Conservation (phyloP, 2,797 vertebrate genomes). For the Enteromius anoplus region DNA sequence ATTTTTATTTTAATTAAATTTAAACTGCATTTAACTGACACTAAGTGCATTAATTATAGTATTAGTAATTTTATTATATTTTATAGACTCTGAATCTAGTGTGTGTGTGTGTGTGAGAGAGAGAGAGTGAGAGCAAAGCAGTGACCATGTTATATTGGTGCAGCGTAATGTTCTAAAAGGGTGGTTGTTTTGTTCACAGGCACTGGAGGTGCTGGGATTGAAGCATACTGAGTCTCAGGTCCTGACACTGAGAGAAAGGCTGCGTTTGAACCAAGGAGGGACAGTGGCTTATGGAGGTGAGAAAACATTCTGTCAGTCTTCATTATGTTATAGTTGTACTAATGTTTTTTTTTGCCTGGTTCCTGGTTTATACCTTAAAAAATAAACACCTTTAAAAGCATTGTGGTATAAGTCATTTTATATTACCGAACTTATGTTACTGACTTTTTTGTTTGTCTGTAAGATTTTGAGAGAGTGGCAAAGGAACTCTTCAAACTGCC, state of each 20-base stretch:
- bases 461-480: slow-evolving; percentile 84
- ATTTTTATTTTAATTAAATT: background rate
- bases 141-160: background rate
- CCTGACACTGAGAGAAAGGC: slow-evolving; percentile 79
- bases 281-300: slow-evolving; percentile 87
- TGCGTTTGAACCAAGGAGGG: slow-evolving; percentile 79
- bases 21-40: background rate
- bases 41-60: background rate
- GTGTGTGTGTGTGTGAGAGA: background rate
- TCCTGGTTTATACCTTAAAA: background rate
- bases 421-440: background rate
- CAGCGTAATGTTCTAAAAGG: slow-evolving; percentile 20
- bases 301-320: slow-evolving; percentile 20
- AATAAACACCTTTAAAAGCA: background rate
- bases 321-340: background rate
- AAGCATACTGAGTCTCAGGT: slow-evolving; percentile 82
- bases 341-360: background rate
- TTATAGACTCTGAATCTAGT: background rate
- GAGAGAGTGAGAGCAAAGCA: background rate
- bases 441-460: slow-evolving; percentile 17
- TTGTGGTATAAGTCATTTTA: background rate
- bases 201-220: slow-evolving; percentile 81
- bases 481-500: slow-evolving; percentile 78
- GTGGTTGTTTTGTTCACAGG: slow-evolving; percentile 65
- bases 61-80: background rate